A percentile compares a stretch with the other conserved stretches of the same genome.
Conservation (phyloP, 2,797 vertebrate genomes). For the Acanthis flammea region DNA sequence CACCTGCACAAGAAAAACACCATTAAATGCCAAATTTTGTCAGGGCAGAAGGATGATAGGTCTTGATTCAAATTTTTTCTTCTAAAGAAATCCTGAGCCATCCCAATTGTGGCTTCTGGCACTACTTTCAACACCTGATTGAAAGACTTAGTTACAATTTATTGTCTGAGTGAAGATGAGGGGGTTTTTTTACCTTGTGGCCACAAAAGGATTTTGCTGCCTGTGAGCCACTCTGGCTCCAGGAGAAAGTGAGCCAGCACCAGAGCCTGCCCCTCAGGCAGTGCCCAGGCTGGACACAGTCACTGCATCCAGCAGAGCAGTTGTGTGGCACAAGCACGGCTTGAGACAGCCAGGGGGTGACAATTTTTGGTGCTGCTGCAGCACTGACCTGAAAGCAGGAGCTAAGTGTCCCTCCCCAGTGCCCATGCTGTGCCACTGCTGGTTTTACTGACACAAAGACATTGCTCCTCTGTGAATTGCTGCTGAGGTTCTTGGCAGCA, state of each 20-base stretch:
- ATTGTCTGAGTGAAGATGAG: neutral
- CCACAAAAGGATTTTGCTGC: accelerated
- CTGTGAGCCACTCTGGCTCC: accelerated
- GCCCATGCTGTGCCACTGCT: neutral
- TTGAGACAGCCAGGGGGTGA: neutral
- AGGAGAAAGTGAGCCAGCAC: neutral
- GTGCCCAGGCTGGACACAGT: neutral
- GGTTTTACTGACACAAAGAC: neutral
- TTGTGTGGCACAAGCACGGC: neutral
- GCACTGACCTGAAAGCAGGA: neutral
- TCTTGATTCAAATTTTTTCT: neutral
- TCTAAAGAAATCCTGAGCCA: neutral
- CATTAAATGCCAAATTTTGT: neutral
- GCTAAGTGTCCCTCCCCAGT: neutral
- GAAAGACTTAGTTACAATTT: neutral
- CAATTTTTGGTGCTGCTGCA: accelerated
- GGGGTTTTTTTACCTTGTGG: neutral
- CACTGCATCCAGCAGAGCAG: neutral
- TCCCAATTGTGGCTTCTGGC: neutral
- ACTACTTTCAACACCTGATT: neutral
- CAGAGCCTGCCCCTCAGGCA: neutral
- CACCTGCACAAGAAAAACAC: neutral
- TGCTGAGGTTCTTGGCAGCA: neutral
- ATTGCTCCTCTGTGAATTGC: neutral
- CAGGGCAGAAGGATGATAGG: neutral